These are phyloP conservation scores for Lysandra bellargus DNA, from an alignment of 2,888 invertebrate genomes.

Conservation along the genomic window DNA sequence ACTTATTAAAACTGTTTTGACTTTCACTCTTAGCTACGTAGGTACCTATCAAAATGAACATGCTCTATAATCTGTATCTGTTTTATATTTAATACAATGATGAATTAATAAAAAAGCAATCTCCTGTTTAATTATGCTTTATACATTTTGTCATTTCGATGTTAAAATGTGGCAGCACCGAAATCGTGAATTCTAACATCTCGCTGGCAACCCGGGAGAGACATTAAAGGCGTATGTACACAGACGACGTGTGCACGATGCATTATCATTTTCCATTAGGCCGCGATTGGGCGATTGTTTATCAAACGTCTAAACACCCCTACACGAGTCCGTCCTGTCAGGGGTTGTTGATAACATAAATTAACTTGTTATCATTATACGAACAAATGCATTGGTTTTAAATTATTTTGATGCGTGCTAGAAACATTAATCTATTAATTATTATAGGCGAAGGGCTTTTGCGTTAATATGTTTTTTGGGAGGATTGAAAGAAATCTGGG, in stretches of 20 bases:
- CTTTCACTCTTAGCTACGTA: too few species aligned
- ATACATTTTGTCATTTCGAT: neutral
- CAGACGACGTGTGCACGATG: constrained; percentile 44
- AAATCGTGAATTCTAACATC: neutral
- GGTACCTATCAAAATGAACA: too few species aligned
- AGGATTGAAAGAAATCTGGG: too few species aligned
- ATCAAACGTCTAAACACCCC: constrained; percentile 40
- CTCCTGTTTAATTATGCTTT: too few species aligned
- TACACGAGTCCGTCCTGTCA: constrained; percentile 9
- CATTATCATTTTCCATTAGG: constrained; percentile 72
- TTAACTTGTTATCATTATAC: constrained; percentile 21
- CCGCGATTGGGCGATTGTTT: constrained; percentile 44
- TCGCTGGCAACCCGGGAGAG: neutral
- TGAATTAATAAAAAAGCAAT: too few species aligned
- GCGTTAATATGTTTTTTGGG: too few species aligned
- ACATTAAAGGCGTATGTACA: constrained; percentile 39
- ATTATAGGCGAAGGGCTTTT: neutral
- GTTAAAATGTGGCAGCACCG: neutral
- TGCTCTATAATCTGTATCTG: too few species aligned
- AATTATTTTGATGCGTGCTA: constrained; percentile 52
- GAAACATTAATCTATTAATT: constrained; percentile 33
- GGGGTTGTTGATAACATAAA: constrained; percentile 13
- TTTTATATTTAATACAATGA: too few species aligned
- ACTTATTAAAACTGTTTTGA: too few species aligned
- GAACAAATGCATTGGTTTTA: constrained; percentile 15